Base-by-base conservation (phyloP, 1,140 invertebrate species). In the Stegodyphus dumicola region DNA sequence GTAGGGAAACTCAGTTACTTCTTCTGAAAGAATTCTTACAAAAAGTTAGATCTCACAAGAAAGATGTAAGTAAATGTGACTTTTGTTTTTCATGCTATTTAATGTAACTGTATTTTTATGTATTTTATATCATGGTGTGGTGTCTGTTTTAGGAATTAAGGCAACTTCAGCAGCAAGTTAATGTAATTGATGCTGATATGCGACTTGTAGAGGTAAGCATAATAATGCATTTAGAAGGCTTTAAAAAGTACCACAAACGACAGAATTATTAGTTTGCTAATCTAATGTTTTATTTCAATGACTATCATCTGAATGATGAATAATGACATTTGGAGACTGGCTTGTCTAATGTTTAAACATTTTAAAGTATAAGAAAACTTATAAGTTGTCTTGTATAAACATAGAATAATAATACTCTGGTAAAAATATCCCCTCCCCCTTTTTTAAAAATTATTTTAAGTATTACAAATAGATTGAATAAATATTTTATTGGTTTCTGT, bases 11-110 rank as follows among this genome's bases (percentile, higher is more conserved):
- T 18, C 95, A 97, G 90, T 95, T 95, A 89, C 92, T 94, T 86
- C 90, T 98, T 13, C 90, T 98, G 7, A 93, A 95, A 89, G 95
- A 97, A 89, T 98, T 98, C 90, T 91, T 98, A 6, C 93, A 94
- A 76, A 93, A 96, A 90, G 91, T 98, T 67, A 89, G 94, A 77
- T 92, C 93, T 65, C 93, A 95, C 86, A 96, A 96, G 88, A 92
- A 94, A 88, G 93, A 95, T 75, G 94, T 88, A 87, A 78, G 67
- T 75, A 60, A 69, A n/a, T 7, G 1, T 33, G 6, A 67, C 7
- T 18, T 67, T 1, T n/a, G 5, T 49, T 65, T 74, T 74, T 75
- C 65, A 66, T 6, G 18, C n/a, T 71, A 11, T 2, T 67, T 64
- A 33, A 6, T 11, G 53, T 83, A 53, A 54, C 17, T 60, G 6